Conservation (phyloP, 2,888 invertebrate species). For the Leistus spinibarbis region DNA sequence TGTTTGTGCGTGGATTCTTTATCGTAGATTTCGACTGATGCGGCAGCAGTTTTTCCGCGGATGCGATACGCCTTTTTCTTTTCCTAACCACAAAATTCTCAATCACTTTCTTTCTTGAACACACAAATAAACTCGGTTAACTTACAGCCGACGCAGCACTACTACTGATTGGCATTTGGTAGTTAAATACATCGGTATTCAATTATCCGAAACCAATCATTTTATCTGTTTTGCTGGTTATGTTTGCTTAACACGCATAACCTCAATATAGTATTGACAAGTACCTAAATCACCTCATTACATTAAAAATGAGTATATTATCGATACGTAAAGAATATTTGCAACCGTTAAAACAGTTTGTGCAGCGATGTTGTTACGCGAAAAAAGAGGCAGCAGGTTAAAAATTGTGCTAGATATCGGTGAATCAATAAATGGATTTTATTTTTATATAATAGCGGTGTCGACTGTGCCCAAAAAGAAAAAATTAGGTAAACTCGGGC, state of each 20-base stretch:
- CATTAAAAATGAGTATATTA: constrained; percentile 15
- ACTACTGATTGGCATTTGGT: constrained; percentile 56
- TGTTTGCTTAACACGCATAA: constrained; percentile 20
- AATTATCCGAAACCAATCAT: constrained; percentile 25
- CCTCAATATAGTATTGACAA: constrained; percentile 25
- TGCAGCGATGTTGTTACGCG: constrained; percentile 48
- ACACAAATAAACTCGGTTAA: constrained; percentile 29
- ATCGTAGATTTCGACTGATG: constrained; percentile 40
- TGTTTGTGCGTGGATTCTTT: constrained; percentile 47
- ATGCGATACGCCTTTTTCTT: constrained; percentile 60
- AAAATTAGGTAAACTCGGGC: constrained; percentile 66
- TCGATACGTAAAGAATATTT: constrained; percentile 20
- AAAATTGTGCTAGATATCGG: neutral
- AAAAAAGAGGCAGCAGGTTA: constrained; percentile 51
- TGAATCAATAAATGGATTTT: constrained; percentile 6
- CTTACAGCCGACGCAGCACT: constrained; percentile 54
- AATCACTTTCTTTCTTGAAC: neutral
- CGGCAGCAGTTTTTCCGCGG: constrained; percentile 59
- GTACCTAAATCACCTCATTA: constrained; percentile 9
- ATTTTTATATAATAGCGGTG: constrained; percentile 40
- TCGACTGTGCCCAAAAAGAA: constrained; percentile 61
- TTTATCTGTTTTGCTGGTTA: constrained; percentile 24
- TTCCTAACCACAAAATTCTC: constrained; percentile 50
- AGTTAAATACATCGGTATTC: constrained; percentile 21
- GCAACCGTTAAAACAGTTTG: constrained; percentile 35